phyloP scores from a whole-genome alignment of 2,113 vertebrate species.

The Beaufortia kweichowensis region DNA sequence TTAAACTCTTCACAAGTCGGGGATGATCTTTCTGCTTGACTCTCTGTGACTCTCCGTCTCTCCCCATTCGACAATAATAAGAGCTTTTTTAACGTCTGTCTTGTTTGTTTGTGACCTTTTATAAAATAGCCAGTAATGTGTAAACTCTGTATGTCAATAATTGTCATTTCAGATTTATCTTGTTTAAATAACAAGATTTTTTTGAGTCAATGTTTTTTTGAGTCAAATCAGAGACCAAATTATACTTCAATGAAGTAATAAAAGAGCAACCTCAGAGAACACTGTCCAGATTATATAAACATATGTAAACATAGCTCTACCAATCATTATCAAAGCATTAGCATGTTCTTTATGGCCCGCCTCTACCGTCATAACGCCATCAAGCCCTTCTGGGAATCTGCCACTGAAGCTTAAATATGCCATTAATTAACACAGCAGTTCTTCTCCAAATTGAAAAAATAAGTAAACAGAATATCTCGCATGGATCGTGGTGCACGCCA shows the following conservation, averaged over 20 bases:
- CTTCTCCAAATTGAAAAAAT: constrained; percentile 4
- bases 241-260: no score
- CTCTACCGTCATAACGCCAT: neutral
- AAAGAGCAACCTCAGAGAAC: no score
- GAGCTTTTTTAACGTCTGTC: constrained; percentile 11
- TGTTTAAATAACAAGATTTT: no score
- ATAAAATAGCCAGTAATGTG: no score
- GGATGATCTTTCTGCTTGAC: constrained; percentile 20
- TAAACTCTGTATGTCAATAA: no score
- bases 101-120: no score
- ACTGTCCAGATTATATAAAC: no score
- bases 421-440: constrained; percentile 48
- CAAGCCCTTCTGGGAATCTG: constrained; percentile 27
- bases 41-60: neutral
- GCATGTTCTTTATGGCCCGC: neutral
- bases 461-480: neutral
- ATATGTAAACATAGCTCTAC: no score
- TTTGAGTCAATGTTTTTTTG: no score
- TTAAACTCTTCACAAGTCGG: constrained; percentile 40
- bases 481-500: constrained; percentile 31
- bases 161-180: no score
- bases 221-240: no score
- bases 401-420: constrained; percentile 28
- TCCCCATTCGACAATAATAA: constrained; percentile 12
- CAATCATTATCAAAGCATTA: neutral